Evolutionary conservation across 2,113 vertebrate genomes (phyloP).

Genomic region (Mormoops blainvillei): DNA sequence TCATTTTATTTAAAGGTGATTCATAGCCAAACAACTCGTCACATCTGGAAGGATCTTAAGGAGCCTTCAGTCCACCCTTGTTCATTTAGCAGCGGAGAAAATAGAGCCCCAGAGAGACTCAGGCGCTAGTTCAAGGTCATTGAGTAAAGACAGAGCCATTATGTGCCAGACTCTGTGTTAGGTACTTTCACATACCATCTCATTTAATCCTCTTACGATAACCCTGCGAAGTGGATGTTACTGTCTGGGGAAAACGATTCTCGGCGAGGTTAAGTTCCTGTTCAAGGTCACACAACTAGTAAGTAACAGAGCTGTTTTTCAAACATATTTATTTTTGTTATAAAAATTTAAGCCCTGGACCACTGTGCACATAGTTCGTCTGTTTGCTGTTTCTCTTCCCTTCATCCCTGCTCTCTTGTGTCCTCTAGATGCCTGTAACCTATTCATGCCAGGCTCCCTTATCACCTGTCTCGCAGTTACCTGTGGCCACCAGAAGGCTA

Average conservation of each 20-base stretch:
- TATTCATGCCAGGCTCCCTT: accelerated
- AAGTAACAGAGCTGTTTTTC: neutral
- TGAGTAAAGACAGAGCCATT: neutral
- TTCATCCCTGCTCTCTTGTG: neutral
- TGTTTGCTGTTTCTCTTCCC: neutral
- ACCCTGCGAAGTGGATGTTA: neutral
- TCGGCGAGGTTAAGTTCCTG: neutral
- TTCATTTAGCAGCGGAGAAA: slow-evolving; percentile 30
- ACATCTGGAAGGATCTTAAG: neutral
- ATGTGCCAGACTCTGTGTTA: neutral
- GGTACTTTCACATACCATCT: neutral
- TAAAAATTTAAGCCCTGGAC: neutral
- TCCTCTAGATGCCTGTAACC: neutral
- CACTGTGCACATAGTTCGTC: neutral
- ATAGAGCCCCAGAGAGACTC: neutral
- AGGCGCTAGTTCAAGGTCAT: neutral
- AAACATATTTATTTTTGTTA: neutral
- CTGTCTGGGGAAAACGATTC: neutral
- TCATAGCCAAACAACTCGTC: neutral
- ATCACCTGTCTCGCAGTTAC: neutral
- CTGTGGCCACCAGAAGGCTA: neutral
- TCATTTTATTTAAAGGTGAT: neutral
- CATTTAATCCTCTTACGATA: neutral
- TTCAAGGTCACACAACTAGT: neutral
- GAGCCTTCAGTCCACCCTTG: neutral